Evolutionary conservation across 1,140 invertebrate genomes (phyloP).

Genomic region (Cyphomyrmex costatus): DNA sequence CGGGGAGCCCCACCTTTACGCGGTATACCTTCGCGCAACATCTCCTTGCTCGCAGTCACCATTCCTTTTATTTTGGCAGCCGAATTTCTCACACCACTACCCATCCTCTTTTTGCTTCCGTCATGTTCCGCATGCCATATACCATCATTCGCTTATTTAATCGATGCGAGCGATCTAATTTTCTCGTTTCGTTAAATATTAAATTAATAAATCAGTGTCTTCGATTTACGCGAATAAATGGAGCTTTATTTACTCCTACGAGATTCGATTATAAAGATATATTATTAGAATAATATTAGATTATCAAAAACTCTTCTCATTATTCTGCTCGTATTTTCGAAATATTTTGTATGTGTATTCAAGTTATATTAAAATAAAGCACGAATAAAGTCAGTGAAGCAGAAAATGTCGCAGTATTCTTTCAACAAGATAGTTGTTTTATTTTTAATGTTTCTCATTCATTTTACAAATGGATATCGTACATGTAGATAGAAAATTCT

Average conservation of each 20-base stretch:
- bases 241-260: neutral
- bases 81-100: neutral
- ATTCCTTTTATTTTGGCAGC: conserved; percentile 50
- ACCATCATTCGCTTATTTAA: neutral
- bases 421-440: neutral
- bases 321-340: neutral
- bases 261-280: neutral
- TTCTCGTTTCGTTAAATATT: neutral
- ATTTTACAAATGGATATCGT: neutral
- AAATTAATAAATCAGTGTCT: neutral
- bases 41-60: conserved; percentile 28
- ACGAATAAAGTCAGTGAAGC: neutral
- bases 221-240: neutral
- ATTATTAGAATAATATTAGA: neutral
- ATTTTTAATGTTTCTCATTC: conserved; percentile 4
- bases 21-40: conserved; percentile 34
- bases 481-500: conserved; percentile 7
- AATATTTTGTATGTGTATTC: neutral
- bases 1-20: conserved; percentile 68
- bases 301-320: neutral
- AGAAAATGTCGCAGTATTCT: neutral
- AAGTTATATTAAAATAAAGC: neutral
- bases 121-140: neutral
- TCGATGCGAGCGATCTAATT: neutral
- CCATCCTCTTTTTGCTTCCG: neutral